A percentile compares a stretch with the other conserved stretches of the same genome.
phyloP scores from a whole-genome alignment of 2,888 invertebrate genomes.

The Cheilosia soror region DNA sequence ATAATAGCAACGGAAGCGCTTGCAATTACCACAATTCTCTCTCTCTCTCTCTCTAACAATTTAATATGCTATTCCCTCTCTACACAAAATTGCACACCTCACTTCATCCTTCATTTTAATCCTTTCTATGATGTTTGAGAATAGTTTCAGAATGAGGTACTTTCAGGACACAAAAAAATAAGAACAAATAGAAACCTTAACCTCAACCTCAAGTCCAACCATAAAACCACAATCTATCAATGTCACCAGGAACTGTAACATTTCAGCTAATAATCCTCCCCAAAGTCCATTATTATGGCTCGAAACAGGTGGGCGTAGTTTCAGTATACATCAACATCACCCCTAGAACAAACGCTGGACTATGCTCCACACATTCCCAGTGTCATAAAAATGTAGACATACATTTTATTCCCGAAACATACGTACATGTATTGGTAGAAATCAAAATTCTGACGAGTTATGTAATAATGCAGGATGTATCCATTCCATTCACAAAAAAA shows the following conservation, averaged over 20 bases:
- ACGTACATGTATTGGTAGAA: conserved; percentile 9
- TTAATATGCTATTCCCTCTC: neutral
- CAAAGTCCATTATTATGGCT: conserved; percentile 7
- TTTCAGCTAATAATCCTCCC: conserved; percentile 40
- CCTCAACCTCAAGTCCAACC: conserved; percentile 13
- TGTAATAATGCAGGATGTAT: conserved; percentile 62
- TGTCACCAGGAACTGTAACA: conserved; percentile 42
- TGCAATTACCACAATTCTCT: neutral
- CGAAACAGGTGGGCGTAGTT: conserved; percentile 68
- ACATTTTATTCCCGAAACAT: conserved; percentile 8
- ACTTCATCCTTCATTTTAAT: neutral
- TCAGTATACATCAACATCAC: neutral
- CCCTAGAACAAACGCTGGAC: conserved; percentile 8
- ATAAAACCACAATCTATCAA: conserved; percentile 60
- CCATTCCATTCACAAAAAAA: conserved; percentile 13
- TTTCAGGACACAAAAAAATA: neutral
- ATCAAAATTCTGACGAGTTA: conserved; percentile 43
- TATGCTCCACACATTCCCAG: conserved; percentile 48
- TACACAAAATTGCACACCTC: neutral
- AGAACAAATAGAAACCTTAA: neutral
- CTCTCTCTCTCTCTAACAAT: neutral
- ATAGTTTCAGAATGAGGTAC: neutral
- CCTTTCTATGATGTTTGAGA: neutral
- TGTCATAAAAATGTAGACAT: no score
- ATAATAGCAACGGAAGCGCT: conserved; percentile 7